Percentiles rank a stretch among this genome's conserved stretches.
These are phyloP conservation scores for Caerostris extrusa DNA, from an alignment of 1,140 invertebrate species.

Conservation along the genomic window DNA sequence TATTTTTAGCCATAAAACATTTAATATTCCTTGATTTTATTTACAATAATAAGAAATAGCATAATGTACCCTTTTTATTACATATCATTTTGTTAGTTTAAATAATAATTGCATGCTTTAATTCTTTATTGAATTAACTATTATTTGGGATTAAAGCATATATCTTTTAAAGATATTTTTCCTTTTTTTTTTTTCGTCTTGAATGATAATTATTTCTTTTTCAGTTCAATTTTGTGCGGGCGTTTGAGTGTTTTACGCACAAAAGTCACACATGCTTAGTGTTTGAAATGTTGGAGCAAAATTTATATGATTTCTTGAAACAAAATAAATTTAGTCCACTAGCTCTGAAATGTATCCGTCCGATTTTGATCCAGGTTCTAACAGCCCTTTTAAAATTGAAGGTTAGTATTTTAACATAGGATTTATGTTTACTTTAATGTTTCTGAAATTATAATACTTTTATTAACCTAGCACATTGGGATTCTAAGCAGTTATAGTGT, in stretches of 20 bases:
- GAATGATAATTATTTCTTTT: conserved; percentile 82
- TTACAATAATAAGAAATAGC: no score
- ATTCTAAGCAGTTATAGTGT: no score
- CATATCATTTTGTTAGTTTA: no score
- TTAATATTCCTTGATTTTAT: no score
- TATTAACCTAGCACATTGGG: no score
- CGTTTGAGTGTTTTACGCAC: conserved; percentile 99
- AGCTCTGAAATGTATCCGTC: conserved; percentile 98
- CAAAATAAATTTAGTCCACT: conserved; percentile 99
- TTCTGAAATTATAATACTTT: no score
- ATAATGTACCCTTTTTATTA: no score
- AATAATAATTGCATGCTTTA: neutral
- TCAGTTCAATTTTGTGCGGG: conserved; percentile 96
- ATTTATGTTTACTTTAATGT: no score
- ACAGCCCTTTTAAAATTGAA: conserved; percentile 99
- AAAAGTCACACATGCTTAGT: conserved; percentile 99
- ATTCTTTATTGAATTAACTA: neutral
- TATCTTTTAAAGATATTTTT: conserved; percentile 12
- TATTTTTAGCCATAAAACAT: no score
- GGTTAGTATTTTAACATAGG: conserved; percentile 82
- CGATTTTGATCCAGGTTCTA: conserved; percentile 98
- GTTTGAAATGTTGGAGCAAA: conserved; percentile 99
- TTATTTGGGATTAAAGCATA: neutral
- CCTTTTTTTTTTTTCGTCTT: no score
- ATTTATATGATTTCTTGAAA: conserved; percentile 99